Evolutionary conservation across 2,888 invertebrate genomes (phyloP).

Genomic region (Hypercompe scribonia): DNA sequence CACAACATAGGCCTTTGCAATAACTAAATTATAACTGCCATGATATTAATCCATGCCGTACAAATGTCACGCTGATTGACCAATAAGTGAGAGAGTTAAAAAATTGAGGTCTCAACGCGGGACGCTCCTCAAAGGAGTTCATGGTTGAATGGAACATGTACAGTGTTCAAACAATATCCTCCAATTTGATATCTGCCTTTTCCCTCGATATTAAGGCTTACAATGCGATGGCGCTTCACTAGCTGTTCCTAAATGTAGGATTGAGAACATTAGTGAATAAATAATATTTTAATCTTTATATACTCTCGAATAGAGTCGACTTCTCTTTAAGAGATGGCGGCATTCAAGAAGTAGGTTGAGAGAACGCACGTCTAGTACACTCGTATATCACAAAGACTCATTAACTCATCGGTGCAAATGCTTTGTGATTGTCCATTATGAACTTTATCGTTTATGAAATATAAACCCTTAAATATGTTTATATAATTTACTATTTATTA

Average conservation of each 20-base stretch:
- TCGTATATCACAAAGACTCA: constrained; percentile 83
- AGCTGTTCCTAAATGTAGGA: constrained; percentile 81
- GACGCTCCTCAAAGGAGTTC: constrained; percentile 85
- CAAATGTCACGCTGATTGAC: constrained; percentile 83
- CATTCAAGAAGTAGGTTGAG: constrained; percentile 85
- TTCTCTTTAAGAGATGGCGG: constrained; percentile 68
- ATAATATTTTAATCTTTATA: constrained; percentile 75
- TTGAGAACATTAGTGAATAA: constrained; percentile 74
- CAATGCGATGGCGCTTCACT: constrained; percentile 63
- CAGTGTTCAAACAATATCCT: constrained; percentile 64
- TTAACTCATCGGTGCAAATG: constrained; percentile 72
- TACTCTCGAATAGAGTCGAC: constrained; percentile 68
- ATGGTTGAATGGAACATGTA: constrained; percentile 85
- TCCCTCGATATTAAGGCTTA: constrained; percentile 63
- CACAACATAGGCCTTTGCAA: constrained; percentile 58
- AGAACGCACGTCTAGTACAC: constrained; percentile 81
- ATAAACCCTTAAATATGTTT: constrained; percentile 30
- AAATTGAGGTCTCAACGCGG: constrained; percentile 85
- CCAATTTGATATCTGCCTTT: constrained; percentile 63
- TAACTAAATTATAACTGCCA: constrained; percentile 63
- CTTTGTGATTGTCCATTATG: constrained; percentile 54
- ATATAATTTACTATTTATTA: constrained; percentile 27
- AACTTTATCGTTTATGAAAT: constrained; percentile 46
- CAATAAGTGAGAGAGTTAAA: constrained; percentile 84
- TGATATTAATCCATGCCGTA: constrained; percentile 73